phyloP scores from a whole-genome alignment of 2,888 invertebrate genomes.

The Griposia aprilina region DNA sequence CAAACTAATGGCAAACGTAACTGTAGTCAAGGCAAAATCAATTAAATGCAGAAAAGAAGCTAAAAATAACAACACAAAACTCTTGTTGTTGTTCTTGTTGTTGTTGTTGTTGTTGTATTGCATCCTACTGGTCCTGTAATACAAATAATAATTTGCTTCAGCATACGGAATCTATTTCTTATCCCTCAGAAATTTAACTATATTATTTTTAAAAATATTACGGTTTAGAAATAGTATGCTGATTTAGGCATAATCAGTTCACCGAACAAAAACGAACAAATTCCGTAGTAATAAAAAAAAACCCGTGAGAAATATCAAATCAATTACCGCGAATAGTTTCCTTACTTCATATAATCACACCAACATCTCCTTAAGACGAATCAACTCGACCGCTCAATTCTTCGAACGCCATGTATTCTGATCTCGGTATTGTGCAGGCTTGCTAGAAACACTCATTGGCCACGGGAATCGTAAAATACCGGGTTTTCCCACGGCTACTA shows the following conservation, averaged over 20 bases:
- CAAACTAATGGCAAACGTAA: no score
- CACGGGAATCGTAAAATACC: constrained; percentile 54
- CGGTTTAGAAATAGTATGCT: no score
- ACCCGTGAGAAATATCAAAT: constrained; percentile 49
- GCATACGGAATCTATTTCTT: no score
- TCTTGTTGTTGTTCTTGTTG: no score
- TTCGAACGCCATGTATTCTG: constrained; percentile 64
- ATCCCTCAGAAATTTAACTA: no score
- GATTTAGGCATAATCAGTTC: background rate
- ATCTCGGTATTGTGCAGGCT: constrained; percentile 68
- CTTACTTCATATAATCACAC: constrained; percentile 28
- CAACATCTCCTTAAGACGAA: constrained; percentile 67
- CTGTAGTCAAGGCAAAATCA: no score
- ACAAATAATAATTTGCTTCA: no score
- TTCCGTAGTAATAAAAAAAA: background rate
- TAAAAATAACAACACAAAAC: no score
- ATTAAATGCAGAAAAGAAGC: no score
- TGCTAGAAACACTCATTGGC: constrained; percentile 66
- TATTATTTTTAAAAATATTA: no score
- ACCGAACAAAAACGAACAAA: background rate
- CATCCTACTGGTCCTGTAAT: no score
- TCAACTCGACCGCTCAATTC: constrained; percentile 60
- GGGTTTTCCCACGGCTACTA: constrained; percentile 62
- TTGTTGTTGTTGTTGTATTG: no score
- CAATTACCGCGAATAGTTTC: constrained; percentile 46